Evolutionary conservation across 2,888 invertebrate genomes (phyloP).

Genomic region (Siphlonurus alternatus): DNA sequence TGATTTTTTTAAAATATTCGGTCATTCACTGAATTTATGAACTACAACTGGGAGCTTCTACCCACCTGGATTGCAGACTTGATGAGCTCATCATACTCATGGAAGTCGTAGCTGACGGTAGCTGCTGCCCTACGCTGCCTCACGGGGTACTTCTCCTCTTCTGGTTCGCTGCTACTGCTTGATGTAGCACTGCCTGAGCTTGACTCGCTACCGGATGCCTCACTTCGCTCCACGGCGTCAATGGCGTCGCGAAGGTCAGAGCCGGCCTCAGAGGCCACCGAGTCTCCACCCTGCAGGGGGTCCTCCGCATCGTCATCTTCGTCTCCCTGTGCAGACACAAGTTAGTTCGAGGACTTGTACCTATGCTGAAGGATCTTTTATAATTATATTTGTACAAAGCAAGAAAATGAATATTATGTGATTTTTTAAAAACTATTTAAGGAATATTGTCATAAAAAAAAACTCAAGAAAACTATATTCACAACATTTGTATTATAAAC

Average conservation of each 20-base stretch:
- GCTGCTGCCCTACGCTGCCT: conserved; percentile 64
- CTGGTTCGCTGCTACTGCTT: conserved; percentile 9
- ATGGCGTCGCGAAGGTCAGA: neutral
- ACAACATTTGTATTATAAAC: too few relatives aligned
- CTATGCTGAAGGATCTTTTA: too few relatives aligned
- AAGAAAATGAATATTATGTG: too few relatives aligned
- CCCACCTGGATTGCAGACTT: conserved; percentile 68
- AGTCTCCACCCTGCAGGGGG: neutral
- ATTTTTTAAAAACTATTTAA: too few relatives aligned
- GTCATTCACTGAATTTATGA: too few relatives aligned
- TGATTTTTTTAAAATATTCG: too few relatives aligned
- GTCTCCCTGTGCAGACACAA: conserved; percentile 15
- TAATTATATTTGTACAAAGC: too few relatives aligned
- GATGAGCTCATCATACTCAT: conserved; percentile 91
- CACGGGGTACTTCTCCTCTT: conserved; percentile 47
- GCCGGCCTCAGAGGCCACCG: neutral
- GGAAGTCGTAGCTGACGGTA: conserved; percentile 45
- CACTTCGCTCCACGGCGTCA: neutral
- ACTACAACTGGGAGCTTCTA: neutral
- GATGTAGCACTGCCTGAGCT: conserved; percentile 14
- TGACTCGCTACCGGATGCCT: conserved; percentile 19
- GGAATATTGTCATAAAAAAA: too few relatives aligned
- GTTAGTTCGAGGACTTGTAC: too few relatives aligned
- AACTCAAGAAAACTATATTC: too few relatives aligned
- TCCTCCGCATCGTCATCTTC: conserved; percentile 16